These are phyloP conservation scores for Pipistrellus pygmaeus DNA, from an alignment of 2,797 vertebrate genomes.

Conservation along the genomic window DNA sequence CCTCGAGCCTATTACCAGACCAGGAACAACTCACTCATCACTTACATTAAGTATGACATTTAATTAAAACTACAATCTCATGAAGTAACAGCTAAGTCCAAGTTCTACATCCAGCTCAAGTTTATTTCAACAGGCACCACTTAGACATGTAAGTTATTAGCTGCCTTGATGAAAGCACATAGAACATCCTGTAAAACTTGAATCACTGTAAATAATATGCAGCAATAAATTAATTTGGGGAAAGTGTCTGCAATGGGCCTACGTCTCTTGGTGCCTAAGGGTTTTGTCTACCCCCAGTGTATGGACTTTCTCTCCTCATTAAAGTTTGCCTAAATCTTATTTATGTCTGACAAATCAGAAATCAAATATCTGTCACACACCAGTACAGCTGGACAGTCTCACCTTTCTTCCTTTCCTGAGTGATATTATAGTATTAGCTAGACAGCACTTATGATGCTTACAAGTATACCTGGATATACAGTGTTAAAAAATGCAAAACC, in stretches of 20 bases:
- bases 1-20: neutral
- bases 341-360: neutral
- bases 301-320: neutral
- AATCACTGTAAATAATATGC: neutral
- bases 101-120: constrained; percentile 60
- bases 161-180: constrained; percentile 53
- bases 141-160: constrained; percentile 65
- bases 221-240: constrained; percentile 65
- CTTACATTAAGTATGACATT: constrained; percentile 76
- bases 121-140: constrained; percentile 69
- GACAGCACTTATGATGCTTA: neutral
- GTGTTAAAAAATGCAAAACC: neutral
- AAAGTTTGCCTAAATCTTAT: neutral
- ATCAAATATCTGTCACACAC: neutral
- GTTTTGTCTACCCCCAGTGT: neutral
- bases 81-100: constrained; percentile 42
- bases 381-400: neutral
- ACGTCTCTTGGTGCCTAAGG: neutral
- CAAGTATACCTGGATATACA: neutral
- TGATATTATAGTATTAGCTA: neutral
- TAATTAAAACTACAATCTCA: constrained; percentile 81
- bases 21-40: constrained; percentile 57
- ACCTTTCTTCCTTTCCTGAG: neutral
- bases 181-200: constrained; percentile 30
- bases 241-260: neutral